These are phyloP conservation scores for Muntiacus muntjak DNA, from an alignment of 2,113 vertebrate species.

Conservation along the genomic window DNA sequence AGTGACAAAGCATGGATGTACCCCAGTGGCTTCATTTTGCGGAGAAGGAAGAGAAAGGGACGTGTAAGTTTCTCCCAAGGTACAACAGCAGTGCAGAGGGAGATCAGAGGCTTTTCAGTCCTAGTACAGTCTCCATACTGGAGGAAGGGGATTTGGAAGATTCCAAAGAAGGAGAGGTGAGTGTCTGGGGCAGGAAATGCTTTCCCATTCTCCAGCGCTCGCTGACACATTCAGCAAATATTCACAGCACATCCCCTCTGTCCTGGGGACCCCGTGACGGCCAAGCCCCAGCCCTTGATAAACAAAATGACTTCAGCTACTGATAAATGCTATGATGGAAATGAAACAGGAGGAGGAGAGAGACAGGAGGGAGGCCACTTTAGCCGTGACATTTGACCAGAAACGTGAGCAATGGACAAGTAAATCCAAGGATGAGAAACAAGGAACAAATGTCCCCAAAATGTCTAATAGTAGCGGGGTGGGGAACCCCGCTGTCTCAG, in stretches of 20 bases:
- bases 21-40: not conserved
- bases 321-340: not conserved
- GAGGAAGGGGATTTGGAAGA: not conserved
- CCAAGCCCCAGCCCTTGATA: not conserved
- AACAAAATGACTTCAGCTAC: not conserved
- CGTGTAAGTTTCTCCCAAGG: not conserved
- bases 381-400: not conserved
- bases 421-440: not conserved
- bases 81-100: no score
- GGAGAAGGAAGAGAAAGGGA: no score
- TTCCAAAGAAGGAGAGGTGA: not conserved
- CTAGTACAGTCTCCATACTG: not conserved
- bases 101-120: not conserved
- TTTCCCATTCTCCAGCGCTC: not conserved
- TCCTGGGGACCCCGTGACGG: not conserved
- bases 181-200: not conserved
- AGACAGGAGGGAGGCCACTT: not conserved
- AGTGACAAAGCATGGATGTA: not conserved
- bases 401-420: not conserved
- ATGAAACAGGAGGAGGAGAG: not conserved
- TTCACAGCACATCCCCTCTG: not conserved
- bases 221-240: fast-evolving
- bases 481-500: fast-evolving
- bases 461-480: not conserved
- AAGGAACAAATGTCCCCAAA: not conserved